Evolutionary conservation across 2,888 invertebrate species (phyloP), one percentile per base, ranked within the genome.

Genomic region (Geophilus truncorum): DNA sequence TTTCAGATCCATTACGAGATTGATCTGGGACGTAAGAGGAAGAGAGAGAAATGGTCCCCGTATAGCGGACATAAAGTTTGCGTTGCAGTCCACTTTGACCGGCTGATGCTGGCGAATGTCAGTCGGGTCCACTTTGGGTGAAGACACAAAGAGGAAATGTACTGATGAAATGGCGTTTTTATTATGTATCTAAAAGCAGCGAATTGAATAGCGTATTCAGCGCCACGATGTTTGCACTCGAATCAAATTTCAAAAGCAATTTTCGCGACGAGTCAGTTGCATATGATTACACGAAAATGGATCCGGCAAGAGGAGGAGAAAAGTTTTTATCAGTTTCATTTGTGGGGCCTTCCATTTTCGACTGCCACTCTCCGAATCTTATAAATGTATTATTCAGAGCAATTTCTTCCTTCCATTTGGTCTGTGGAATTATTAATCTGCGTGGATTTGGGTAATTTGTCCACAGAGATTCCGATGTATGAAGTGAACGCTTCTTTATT

Each of bases 211-310:
- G 57, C 57, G 7, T n/a, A 57, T 57, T 57, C 57, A 57, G 15
- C 18, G 57, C 57, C 15, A 5, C 57, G 9, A 23, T 57, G 57
- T 57, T 57, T 57, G 57, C 57, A 57, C 57, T 57, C 18, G 57
- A 57, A 57, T 57, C 57, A 57, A 57, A 57, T 57, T 57, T 57
- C 57, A 57, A 57, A 57, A 57, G 57, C 57, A 57, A 57, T 57
- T 57, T 57, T 57, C 18, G 12, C 4, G n/a, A 2, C 1, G 51
- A 57, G 57, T 57, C 57, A 57, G 21, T 57, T 57, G 57, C 57
- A 57, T 57, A 23, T 57, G 57, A 57, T 23, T 57, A 23, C n/a
- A 57, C 18, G 57, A 57, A 57, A 57, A 57, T 57, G 57, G 57
- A 57, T 57, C 57, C 18, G 10, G 57, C 15, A 57, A n/a, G 18